These are phyloP conservation scores for Actinia equina DNA, from an alignment of 64 coral and sea anemone species.

Conservation along the genomic window DNA sequence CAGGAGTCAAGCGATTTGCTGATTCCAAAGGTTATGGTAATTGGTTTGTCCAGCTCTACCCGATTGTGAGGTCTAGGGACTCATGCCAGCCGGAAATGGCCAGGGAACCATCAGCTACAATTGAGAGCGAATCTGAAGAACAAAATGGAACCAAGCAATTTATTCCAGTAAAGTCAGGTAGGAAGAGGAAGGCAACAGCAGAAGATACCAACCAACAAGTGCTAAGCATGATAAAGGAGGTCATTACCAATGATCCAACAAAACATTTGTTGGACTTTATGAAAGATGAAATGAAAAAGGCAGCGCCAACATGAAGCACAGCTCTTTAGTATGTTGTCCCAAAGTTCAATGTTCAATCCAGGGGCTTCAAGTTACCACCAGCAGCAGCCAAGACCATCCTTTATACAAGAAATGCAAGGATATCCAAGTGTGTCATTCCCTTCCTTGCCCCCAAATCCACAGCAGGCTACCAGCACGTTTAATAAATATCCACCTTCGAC, in stretches of 20 bases:
- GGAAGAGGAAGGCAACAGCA: background rate
- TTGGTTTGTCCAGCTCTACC: conserved; percentile 30
- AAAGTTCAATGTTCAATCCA: background rate
- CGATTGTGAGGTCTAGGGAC: conserved; percentile 40
- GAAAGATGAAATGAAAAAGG: conserved; percentile 72
- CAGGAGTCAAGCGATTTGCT: conserved; percentile 50
- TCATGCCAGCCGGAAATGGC: conserved; percentile 46
- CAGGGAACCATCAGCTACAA: conserved; percentile 38
- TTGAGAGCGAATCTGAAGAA: background rate
- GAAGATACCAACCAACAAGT: conserved; percentile 33
- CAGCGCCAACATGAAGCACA: conserved; percentile 38
- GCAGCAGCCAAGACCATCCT: background rate
- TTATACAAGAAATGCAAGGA: background rate
- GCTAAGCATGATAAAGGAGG: conserved; percentile 43
- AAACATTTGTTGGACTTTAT: conserved; percentile 64
- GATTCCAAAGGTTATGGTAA: conserved; percentile 28
- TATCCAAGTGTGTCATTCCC: background rate
- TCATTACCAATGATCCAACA: conserved; percentile 53
- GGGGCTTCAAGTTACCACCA: background rate
- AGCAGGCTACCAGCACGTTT: background rate
- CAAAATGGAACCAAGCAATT: conserved; percentile 6
- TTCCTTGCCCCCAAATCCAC: background rate
- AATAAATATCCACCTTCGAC: no score
- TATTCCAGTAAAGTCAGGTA: conserved; percentile 20
- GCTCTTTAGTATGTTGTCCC: conserved; percentile 53